These are phyloP conservation scores for Dysmachus trigonus DNA, from an alignment of 2,888 invertebrate species.

Conservation along the genomic window DNA sequence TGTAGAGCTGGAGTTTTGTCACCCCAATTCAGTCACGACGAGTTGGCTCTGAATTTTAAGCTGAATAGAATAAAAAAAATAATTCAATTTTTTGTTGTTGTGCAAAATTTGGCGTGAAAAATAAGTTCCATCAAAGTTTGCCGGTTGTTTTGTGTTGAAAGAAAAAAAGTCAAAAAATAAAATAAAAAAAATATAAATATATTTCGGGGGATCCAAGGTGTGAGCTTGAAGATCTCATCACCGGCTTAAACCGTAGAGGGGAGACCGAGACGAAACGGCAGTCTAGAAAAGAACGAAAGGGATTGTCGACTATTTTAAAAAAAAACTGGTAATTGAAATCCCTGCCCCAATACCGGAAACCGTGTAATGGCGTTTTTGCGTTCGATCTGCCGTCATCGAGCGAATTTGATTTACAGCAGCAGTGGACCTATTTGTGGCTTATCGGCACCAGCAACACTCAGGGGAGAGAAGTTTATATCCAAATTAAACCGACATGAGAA, in stretches of 20 bases:
- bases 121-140: background rate
- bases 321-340: background rate
- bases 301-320: background rate
- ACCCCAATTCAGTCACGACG: background rate
- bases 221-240: background rate
- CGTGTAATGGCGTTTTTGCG: slow-evolving; percentile 65
- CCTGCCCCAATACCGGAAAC: slow-evolving; percentile 29
- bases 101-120: slow-evolving; percentile 5
- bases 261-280: background rate
- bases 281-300: background rate
- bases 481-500: slow-evolving; percentile 19
- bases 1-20: background rate
- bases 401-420: slow-evolving; percentile 52
- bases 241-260: background rate
- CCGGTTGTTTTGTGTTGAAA: slow-evolving; percentile 19
- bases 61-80: background rate
- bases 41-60: background rate
- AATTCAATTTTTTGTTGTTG: background rate
- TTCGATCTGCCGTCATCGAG: slow-evolving; percentile 61
- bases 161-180: background rate
- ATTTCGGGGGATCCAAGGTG: background rate
- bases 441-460: slow-evolving; percentile 2
- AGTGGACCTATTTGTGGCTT: background rate
- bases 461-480: background rate
- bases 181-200: background rate